Percentiles rank a stretch among this genome's conserved stretches.
Evolutionary conservation across 2,888 invertebrate species (phyloP).

Genomic region (Heliothis peltigera): DNA sequence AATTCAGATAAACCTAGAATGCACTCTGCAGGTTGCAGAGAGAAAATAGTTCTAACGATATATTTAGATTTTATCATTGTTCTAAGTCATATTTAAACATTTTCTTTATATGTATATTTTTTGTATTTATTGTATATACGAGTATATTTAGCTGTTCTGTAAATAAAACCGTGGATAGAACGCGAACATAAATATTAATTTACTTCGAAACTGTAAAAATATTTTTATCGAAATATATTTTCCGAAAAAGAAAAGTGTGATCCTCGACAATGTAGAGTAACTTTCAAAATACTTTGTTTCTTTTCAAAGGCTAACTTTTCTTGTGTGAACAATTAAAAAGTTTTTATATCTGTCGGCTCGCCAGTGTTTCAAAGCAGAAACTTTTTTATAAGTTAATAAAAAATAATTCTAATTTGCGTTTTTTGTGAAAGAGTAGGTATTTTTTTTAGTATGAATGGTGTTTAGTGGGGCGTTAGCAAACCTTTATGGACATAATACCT

Average conservation of each 20-base stretch:
- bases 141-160: too few species aligned
- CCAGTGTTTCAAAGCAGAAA: conserved; percentile 4
- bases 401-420: neutral
- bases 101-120: too few species aligned
- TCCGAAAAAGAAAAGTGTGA: conserved; percentile 7
- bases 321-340: conserved; percentile 43
- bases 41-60: too few species aligned
- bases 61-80: too few species aligned
- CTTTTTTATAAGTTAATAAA: conserved; percentile 2
- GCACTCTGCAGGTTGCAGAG: too few species aligned
- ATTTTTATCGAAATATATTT: neutral
- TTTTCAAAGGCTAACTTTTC: conserved; percentile 31
- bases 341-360: conserved; percentile 27
- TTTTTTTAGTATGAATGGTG: neutral
- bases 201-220: neutral
- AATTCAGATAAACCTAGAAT: too few species aligned
- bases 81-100: too few species aligned
- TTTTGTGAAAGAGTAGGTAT: neutral
- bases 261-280: conserved; percentile 7
- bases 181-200: neutral
- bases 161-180: too few species aligned
- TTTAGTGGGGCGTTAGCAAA: neutral
- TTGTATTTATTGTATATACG: too few species aligned
- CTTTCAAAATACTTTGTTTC: conserved; percentile 7
- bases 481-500: neutral